phyloP scores from a whole-genome alignment of 2,797 vertebrate species.

The Todus mexicanus region DNA sequence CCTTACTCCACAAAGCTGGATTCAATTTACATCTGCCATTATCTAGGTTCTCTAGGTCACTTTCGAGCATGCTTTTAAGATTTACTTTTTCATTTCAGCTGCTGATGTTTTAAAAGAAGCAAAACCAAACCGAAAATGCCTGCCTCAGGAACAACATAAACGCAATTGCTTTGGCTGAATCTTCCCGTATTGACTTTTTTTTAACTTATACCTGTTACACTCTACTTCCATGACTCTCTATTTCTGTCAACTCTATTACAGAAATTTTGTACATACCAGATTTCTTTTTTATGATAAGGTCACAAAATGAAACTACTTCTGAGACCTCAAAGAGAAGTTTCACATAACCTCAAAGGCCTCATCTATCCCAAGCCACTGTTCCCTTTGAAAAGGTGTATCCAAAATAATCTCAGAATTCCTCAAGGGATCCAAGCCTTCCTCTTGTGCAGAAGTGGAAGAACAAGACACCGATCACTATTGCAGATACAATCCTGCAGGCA shows the following conservation, averaged over 20 bases:
- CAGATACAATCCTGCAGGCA: background rate
- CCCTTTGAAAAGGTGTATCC: background rate
- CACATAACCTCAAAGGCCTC: background rate
- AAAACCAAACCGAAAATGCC: accelerated
- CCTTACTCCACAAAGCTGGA: background rate
- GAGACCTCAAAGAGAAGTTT: background rate
- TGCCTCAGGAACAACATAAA: background rate
- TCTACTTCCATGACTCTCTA: background rate
- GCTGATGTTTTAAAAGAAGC: background rate
- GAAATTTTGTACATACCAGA: background rate
- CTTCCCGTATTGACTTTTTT: background rate
- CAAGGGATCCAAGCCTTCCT: background rate
- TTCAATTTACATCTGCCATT: background rate
- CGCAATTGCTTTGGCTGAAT: background rate
- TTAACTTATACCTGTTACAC: background rate
- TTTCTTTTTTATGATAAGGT: background rate
- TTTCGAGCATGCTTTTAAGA: background rate
- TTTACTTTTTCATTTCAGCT: background rate
- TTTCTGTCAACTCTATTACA: background rate
- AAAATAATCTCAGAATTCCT: background rate
- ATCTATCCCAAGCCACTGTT: background rate
- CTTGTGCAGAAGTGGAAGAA: background rate
- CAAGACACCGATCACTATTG: background rate
- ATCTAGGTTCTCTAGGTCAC: background rate
- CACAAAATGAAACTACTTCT: constrained; percentile 1